Conservation (phyloP, 2,113 vertebrate genomes). For the Genyomyrus donnyi region DNA sequence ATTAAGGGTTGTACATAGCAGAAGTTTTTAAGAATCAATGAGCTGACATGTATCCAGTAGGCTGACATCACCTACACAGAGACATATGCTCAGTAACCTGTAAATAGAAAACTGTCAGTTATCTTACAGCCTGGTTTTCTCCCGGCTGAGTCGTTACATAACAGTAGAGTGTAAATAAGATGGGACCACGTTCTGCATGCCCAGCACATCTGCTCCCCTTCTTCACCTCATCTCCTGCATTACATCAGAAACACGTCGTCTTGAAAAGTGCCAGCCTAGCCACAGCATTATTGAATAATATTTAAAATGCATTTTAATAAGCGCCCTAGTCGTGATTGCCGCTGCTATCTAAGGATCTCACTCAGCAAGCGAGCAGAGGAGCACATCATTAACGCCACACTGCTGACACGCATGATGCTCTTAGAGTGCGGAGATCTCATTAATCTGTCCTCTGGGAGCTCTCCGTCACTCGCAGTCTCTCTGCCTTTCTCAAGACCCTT, state of each 20-base stretch:
- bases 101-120: neutral
- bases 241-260: neutral
- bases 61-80: neutral
- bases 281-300: neutral
- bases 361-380: neutral
- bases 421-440: slow-evolving; percentile 48
- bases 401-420: slow-evolving; percentile 34
- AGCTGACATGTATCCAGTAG: neutral
- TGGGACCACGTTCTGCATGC: neutral
- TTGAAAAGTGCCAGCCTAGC: neutral
- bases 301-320: slow-evolving; percentile 1
- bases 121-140: neutral
- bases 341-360: neutral
- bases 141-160: neutral
- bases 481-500: slow-evolving; percentile 35
- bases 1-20: neutral
- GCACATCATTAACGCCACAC: slow-evolving; percentile 19
- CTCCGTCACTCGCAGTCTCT: slow-evolving; percentile 37
- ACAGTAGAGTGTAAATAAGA: neutral
- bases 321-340: neutral
- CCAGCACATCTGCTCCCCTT: neutral
- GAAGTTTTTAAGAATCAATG: neutral
- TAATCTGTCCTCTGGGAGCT: slow-evolving; percentile 53
- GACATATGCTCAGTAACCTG: neutral
- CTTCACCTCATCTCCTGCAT: neutral